Evolutionary conservation across 2,888 invertebrate genomes (phyloP).

Genomic region (Congeria kusceri): DNA sequence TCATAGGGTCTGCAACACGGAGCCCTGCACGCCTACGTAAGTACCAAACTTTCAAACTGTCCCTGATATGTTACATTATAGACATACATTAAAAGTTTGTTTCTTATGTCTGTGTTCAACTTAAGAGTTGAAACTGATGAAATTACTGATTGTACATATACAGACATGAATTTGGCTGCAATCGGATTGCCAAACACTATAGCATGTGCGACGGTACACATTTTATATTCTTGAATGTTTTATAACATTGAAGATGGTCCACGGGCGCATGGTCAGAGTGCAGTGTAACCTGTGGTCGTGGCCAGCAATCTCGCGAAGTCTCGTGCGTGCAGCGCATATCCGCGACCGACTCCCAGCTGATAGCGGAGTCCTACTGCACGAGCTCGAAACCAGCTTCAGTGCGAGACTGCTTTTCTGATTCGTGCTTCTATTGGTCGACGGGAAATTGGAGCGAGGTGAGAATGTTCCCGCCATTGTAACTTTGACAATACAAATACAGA

Average conservation of each 20-base stretch:
- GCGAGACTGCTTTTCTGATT: constrained; percentile 71
- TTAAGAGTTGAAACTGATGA: too few relatives aligned
- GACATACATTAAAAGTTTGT: too few relatives aligned
- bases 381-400: constrained; percentile 84
- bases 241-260: constrained; percentile 88
- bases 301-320: constrained; percentile 90
- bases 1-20: constrained; percentile 89
- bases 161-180: too few relatives aligned
- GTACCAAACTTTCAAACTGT: too few relatives aligned
- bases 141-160: too few relatives aligned
- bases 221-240: background rate
- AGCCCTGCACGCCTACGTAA: constrained; percentile 91
- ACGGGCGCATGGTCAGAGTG: constrained; percentile 94
- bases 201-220: too few relatives aligned
- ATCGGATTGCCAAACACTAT: too few relatives aligned
- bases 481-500: too few relatives aligned
- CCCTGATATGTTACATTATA: too few relatives aligned
- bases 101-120: too few relatives aligned
- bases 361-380: constrained; percentile 89
- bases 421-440: constrained; percentile 61
- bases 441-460: constrained; percentile 26
- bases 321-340: constrained; percentile 90
- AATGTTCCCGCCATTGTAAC: too few relatives aligned
- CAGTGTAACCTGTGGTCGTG: constrained; percentile 91
- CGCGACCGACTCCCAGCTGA: constrained; percentile 87